Conservation (phyloP, 2,113 vertebrate species). For the Phylloscopus whistleri region DNA sequence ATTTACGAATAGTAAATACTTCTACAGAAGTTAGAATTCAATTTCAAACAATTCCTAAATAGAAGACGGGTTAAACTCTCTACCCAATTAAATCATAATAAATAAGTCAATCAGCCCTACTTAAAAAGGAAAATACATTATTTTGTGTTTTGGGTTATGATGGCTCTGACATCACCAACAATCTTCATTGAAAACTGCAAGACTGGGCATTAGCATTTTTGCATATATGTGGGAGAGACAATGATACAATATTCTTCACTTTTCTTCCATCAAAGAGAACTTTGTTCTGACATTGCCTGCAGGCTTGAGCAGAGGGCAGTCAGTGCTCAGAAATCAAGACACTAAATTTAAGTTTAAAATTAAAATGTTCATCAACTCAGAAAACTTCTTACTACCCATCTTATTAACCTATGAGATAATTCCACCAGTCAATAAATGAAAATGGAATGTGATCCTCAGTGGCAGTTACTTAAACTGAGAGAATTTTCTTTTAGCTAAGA, state of each 20-base stretch:
- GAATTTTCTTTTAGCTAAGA: not conserved
- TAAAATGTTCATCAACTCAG: not conserved
- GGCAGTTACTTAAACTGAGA: not conserved
- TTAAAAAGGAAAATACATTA: not conserved
- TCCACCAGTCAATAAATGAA: not conserved
- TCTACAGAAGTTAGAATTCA: not conserved
- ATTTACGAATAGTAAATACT: not conserved
- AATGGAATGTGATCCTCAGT: not conserved
- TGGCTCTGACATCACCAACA: not conserved
- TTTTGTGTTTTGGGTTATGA: not conserved
- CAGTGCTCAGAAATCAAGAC: not conserved
- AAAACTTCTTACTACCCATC: not conserved
- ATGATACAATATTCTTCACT: not conserved
- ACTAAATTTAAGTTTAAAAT: not conserved
- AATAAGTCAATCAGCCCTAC: not conserved
- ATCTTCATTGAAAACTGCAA: not conserved
- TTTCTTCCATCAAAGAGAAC: not conserved
- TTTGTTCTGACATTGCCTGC: not conserved
- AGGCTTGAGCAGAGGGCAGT: not conserved
- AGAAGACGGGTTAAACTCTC: not conserved
- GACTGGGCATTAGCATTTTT: not conserved
- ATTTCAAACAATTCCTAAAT: not conserved
- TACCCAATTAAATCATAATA: not conserved
- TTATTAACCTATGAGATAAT: not conserved
- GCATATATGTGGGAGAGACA: not conserved